Evolutionary conservation across 2,888 invertebrate species (phyloP).

Genomic region (Nipponacmea schrenckii): DNA sequence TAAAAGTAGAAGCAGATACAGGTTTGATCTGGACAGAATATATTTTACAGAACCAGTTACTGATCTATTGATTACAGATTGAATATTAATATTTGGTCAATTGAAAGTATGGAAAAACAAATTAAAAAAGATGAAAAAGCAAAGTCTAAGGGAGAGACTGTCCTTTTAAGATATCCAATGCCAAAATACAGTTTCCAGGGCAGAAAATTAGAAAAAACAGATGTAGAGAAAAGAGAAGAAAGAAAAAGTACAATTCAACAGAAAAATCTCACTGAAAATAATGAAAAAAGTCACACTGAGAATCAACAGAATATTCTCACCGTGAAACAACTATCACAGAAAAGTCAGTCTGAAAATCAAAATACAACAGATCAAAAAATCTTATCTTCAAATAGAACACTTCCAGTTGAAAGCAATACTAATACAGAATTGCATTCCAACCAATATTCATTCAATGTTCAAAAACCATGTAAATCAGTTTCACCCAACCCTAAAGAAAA

Average conservation of each 20-base stretch:
- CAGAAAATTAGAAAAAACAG: slow-evolving; percentile 35
- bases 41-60: no score
- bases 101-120: slow-evolving; percentile 28
- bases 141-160: slow-evolving; percentile 37
- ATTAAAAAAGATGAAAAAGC: slow-evolving; percentile 26
- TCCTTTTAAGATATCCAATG: slow-evolving; percentile 47
- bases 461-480: neutral
- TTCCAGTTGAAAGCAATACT: neutral
- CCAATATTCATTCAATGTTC: slow-evolving; percentile 3
- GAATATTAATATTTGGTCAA: neutral
- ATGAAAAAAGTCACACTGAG: neutral
- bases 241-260: slow-evolving; percentile 9
- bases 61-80: no score
- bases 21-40: no score
- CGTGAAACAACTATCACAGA: neutral
- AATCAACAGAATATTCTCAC: neutral
- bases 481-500: neutral
- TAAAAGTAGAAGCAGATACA: no score
- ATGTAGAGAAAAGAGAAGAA: slow-evolving; percentile 13
- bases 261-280: slow-evolving; percentile 2
- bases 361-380: neutral
- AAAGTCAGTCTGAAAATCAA: neutral
- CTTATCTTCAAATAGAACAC: neutral
- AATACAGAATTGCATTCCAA: neutral
- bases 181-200: slow-evolving; percentile 53